Evolutionary conservation across 2,888 invertebrate genomes (phyloP), one percentile per base, ranked within the genome.

Genomic region (Chironomus riparius): DNA sequence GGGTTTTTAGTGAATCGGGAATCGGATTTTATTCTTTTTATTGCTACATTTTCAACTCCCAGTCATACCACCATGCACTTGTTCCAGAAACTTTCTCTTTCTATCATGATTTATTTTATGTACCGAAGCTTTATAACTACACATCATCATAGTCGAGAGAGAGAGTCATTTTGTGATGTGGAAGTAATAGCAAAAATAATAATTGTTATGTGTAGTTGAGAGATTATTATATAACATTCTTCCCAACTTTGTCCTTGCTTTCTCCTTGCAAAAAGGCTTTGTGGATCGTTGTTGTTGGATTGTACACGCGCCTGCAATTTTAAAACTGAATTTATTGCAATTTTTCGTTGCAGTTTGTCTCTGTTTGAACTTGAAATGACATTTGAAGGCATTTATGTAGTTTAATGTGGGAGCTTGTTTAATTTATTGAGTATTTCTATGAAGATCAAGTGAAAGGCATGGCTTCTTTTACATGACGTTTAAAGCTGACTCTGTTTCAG

Each of bases 51-150:
- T 13, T n/a, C n/a, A 4, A 0, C 15, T 56, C 10, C 10, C 10
- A 38, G 38, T 38, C 2, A 7, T 10, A 38, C 38, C 10, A 38
- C 38, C 38, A 4, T 56, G 56, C 56, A 15, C 56, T 65, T 73
- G 65, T 47, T 73, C 73, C 73, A 73, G 73, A 73, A 73, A 73
- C 73, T 73, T 73, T 73, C 73, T 73, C 73, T 73, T 73, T 73
- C 73, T 73, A 73, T 65, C 73, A 73, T 73, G 48, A 62, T 5
- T 65, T 65, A 65, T 18, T 38, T 15, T 15, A 50, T 50, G 6
- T 50, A 13, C 50, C 50, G 50, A 15, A 50, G 50, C 50, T 50
- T 50, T 50, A 50, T 50, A 50, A 38, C 38, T 50, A 50, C 50
- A 50, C 38, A 38, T 38, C 38, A 38, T 10, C 38, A 38, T 38